phyloP scores from a whole-genome alignment of 2,113 vertebrate genomes.

The Platycercus adscitus region DNA sequence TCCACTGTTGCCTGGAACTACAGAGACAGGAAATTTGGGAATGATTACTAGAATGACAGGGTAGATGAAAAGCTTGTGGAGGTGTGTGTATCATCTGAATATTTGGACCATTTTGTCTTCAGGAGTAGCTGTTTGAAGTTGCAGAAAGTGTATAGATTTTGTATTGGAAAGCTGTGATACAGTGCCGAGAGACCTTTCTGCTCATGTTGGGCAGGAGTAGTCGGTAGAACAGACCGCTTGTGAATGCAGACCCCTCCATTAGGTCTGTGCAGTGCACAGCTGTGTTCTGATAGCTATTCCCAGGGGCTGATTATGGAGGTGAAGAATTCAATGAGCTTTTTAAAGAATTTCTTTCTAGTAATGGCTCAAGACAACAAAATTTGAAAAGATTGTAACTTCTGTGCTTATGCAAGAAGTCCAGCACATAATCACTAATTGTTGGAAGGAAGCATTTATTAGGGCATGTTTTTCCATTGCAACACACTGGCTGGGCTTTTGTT shows the following conservation, averaged over 20 bases:
- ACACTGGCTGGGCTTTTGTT: background rate
- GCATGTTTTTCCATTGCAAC: background rate
- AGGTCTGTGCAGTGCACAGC: rapidly evolving
- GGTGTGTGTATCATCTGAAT: background rate
- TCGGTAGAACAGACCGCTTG: background rate
- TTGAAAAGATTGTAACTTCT: background rate
- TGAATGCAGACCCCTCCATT: background rate
- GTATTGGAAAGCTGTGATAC: background rate
- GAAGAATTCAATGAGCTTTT: background rate
- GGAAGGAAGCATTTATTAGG: background rate
- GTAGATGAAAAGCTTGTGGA: background rate
- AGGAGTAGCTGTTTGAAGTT: background rate
- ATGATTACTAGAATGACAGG: background rate
- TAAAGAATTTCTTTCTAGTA: background rate
- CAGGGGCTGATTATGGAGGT: background rate
- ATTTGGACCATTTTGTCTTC: background rate
- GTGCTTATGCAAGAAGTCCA: background rate
- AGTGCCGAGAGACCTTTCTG: background rate
- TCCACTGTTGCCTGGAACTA: background rate
- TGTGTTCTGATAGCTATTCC: background rate
- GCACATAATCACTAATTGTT: background rate
- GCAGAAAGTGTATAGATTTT: background rate
- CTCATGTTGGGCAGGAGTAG: background rate
- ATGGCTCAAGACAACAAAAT: background rate
- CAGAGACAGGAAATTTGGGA: background rate